Conservation (phyloP, 2,888 invertebrate genomes). For the Chrysolina americana region DNA sequence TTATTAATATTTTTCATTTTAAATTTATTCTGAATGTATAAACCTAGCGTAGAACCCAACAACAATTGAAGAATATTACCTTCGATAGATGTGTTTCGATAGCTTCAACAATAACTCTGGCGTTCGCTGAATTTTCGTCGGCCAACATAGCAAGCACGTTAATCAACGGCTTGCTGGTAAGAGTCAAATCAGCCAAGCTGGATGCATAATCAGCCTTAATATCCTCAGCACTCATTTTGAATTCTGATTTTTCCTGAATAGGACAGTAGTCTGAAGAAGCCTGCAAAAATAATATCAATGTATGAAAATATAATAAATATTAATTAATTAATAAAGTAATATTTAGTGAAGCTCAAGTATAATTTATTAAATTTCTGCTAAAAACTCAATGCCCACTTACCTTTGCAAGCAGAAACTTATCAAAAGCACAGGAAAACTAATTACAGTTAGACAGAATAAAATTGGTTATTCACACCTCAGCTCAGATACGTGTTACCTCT, state of each 20-base stretch:
- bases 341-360: no score
- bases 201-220: conserved; percentile 91
- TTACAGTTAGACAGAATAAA: no score
- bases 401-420: no score
- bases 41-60: no score
- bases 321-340: no score
- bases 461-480: no score
- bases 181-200: conserved; percentile 90
- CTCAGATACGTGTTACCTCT: no score
- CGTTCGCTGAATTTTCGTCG: conserved; percentile 93
- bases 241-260: conserved; percentile 24
- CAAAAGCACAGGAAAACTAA: no score
- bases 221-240: conserved; percentile 72
- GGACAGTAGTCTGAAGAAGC: conserved; percentile 25
- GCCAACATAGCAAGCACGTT: conserved; percentile 99
- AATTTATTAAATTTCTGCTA: no score
- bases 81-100: conserved; percentile 96
- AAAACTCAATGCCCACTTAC: no score
- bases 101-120: conserved; percentile 91
- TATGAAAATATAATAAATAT: not conserved
- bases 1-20: no score
- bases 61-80: conserved; percentile 75
- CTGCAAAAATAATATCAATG: not conserved
- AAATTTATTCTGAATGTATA: no score
- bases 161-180: conserved; percentile 98